Base-by-base conservation (phyloP, 1,140 invertebrate species). In the Chironomus striatipennis region DNA sequence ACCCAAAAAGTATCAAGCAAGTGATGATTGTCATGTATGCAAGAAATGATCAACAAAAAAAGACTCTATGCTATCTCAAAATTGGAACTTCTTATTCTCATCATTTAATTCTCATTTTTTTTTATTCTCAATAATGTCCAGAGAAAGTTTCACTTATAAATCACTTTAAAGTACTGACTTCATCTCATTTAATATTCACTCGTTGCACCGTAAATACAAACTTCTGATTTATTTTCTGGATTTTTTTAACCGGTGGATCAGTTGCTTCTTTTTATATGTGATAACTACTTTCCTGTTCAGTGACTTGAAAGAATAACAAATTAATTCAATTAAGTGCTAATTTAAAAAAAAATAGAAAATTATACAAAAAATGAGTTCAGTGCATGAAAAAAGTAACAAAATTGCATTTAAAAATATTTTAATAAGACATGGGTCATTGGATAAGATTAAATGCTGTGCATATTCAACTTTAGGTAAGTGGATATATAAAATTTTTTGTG, bases 401-500 rank as follows among this genome's bases (percentile, higher is more conserved):
- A 10, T 5, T n/a, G 12, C 47, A 57, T 57, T 57, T 15, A 57
- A 57, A 15, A 57, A 57, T 12, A n/a, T 57, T n/a, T 57, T 57
- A 57, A 15, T 57, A 12, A 12, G 47, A 12, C 47, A 57, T n/a
- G 47, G 12, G n/a, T 57, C 47, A 57, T 57, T 57, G 12, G 47
- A 57, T 15, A 57, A 57, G n/a, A 57, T 57, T n/a, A 57, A 57
- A 57, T 57, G 47, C n/a, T 57, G 12, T 57, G 47, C 47, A 57
- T 57, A 57, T 57, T 57, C 47, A 57, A 57, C 47, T 5, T n/a
- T 57, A 57, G 47, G 47, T 57, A 57, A 47, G 15, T 47, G 15
- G 15, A 47, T 10, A 57, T 5, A 57, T 12, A 47, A 47, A 8
- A 47, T 4, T 4, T 12, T 47, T 47, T 47, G 15, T n/a, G n/a